Conservation (phyloP, 2,797 vertebrate genomes). For the Fundulus diaphanus region DNA sequence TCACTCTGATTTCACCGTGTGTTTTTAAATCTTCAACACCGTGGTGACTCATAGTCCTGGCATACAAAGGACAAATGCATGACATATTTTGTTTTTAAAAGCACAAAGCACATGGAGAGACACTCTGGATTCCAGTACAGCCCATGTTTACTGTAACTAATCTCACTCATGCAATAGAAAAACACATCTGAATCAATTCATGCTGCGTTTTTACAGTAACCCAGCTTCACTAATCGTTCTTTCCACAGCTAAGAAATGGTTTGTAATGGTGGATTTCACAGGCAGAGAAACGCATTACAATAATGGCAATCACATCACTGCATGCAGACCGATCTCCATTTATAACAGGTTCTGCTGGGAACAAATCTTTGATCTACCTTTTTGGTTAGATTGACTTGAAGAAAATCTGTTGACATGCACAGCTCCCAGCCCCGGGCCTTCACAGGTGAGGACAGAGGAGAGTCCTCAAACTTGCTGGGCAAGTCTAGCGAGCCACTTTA, state of each 20-base stretch:
- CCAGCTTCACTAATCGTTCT: background rate
- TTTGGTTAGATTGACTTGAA: background rate
- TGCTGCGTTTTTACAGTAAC: background rate
- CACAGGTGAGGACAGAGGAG: background rate
- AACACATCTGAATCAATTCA: background rate
- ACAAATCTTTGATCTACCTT: background rate
- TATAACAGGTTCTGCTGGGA: background rate
- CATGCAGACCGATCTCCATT: background rate
- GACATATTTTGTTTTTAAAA: conserved; percentile 13
- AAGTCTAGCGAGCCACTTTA: background rate
- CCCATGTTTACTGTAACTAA: conserved; percentile 8
- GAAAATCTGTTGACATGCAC: background rate
- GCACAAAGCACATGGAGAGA: background rate
- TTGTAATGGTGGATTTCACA: background rate
- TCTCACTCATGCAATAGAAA: conserved; percentile 1
- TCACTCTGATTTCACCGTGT: background rate
- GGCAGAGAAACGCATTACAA: too few species aligned
- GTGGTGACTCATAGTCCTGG: background rate
- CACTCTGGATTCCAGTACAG: background rate
- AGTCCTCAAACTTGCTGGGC: background rate
- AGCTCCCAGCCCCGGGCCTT: background rate
- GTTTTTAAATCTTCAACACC: background rate
- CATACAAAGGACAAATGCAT: background rate
- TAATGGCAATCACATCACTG: background rate
- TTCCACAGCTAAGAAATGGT: background rate